Evolutionary conservation across 2,797 vertebrate species (phyloP), one percentile per base, ranked within the genome.

Genomic region (Myotis planiceps): DNA sequence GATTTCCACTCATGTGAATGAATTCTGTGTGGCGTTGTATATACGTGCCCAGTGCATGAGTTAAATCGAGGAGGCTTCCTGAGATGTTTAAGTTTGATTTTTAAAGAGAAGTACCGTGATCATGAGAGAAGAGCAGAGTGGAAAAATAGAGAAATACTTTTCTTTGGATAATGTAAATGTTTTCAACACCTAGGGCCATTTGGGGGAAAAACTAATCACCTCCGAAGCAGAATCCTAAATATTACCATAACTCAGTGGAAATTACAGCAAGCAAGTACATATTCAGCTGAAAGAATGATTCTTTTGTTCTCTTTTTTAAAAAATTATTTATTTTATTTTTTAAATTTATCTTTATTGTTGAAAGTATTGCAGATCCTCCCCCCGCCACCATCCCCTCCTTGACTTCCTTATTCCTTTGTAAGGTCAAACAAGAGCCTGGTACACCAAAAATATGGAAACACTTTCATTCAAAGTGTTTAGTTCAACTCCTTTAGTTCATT

Each of bases 391-490:
- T 2, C 12, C 25, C 12, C 55, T 27, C 12, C 27, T 6, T 15
- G 27, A 60, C 58, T 60, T 60, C 95, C 74, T 92, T 75, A 85
- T 93, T 75, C 82, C 69, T 96, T 75, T 93, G 95, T 92, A 82
- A 96, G 92, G 87, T 93, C 69, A 83, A 84, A 80, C 29, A 51
- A 6, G 49, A 92, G 13, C 65, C 55, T 75, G 14, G 10, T 21
- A 21, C 23, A n/a, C 32, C 8, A 66, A 94, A 90, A 81, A 93
- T 97, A 97, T 89, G 89, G 92, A 94, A 98, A 96, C 83, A 45
- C 51, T 84, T 90, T 97, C 78, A 89, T 69, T 84, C 37, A 49
- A 90, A 88, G 55, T 60, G 27, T 60, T 60, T 29, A 60, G 27
- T 60, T 60, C 12, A 29, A 60, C 58, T 60, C 27, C 12, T 60